Evolutionary conservation across 1,140 invertebrate species (phyloP).

Genomic region (Calycopis cecrops): DNA sequence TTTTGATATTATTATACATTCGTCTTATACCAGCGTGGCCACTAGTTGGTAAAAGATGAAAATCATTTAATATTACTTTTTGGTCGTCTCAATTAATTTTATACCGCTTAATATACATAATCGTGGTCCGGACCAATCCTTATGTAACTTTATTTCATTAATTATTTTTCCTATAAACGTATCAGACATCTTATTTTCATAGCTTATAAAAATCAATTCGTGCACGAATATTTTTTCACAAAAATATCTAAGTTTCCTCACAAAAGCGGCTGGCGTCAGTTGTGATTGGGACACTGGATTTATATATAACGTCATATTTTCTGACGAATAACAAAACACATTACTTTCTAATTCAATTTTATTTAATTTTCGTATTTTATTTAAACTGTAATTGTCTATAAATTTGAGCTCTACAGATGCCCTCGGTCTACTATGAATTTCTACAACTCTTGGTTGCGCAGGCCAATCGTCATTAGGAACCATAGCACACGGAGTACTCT

Average conservation of each 20-base stretch:
- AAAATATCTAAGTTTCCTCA: constrained; percentile 20
- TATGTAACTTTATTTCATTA: not conserved
- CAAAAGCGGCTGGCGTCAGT: constrained; percentile 27
- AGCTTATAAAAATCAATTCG: not conserved
- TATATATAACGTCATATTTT: constrained; percentile 20
- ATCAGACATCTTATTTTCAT: not conserved
- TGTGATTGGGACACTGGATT: constrained; percentile 21
- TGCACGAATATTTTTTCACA: constrained; percentile 11
- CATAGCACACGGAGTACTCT: not conserved
- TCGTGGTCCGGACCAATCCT: constrained; percentile 12
- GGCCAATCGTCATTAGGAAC: constrained; percentile 8
- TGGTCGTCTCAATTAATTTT: constrained; percentile 23
- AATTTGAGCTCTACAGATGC: not conserved
- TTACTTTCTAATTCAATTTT: not conserved
- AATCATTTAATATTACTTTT: constrained; percentile 24
- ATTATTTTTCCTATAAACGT: not conserved
- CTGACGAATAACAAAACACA: constrained; percentile 11
- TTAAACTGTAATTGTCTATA: constrained; percentile 1
- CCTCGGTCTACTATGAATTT: constrained; percentile 11
- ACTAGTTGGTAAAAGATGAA: constrained; percentile 26
- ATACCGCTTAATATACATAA: constrained; percentile 18
- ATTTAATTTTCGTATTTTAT: constrained; percentile 13
- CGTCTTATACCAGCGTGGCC: constrained; percentile 25
- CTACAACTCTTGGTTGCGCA: constrained; percentile 19
- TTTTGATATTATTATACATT: constrained; percentile 30